Conservation (phyloP, 2,888 invertebrate species). For the Apeira syringaria region DNA sequence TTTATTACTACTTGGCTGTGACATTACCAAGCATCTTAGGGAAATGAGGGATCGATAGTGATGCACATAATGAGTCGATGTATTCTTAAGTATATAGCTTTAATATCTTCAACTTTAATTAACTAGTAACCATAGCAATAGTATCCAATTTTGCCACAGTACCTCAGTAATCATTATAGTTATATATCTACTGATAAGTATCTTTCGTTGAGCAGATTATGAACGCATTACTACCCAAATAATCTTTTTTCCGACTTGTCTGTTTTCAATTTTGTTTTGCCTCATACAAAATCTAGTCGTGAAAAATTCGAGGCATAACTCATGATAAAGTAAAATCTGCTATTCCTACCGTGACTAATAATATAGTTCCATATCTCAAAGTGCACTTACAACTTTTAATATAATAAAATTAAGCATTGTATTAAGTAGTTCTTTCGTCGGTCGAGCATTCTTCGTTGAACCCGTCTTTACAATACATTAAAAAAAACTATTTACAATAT, state of each 20-base stretch:
- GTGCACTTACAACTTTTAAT: slow-evolving; percentile 78
- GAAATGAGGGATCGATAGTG: slow-evolving; percentile 14
- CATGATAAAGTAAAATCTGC: slow-evolving; percentile 42
- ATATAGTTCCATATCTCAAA: slow-evolving; percentile 79
- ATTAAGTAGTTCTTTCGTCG: slow-evolving; percentile 61
- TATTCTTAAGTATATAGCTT: slow-evolving; percentile 76
- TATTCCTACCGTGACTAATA: slow-evolving; percentile 51
- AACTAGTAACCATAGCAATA: slow-evolving; percentile 71
- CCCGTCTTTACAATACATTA: slow-evolving; percentile 72
- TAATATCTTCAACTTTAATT: slow-evolving; percentile 77
- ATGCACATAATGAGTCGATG: slow-evolving; percentile 52
- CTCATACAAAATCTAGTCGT: slow-evolving; percentile 29
- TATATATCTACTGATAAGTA: slow-evolving; percentile 46
- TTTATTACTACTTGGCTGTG: slow-evolving; percentile 35
- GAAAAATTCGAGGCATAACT: slow-evolving; percentile 24
- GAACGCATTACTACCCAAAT: neutral
- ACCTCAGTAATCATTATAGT: slow-evolving; percentile 71
- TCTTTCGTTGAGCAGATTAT: slow-evolving; percentile 28
- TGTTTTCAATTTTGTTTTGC: neutral
- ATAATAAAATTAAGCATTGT: slow-evolving; percentile 70
- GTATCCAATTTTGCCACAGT: slow-evolving; percentile 74
- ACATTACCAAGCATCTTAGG: slow-evolving; percentile 33
- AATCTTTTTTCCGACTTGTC: slow-evolving; percentile 13
- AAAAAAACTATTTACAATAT: slow-evolving; percentile 80
- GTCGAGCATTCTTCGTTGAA: slow-evolving; percentile 68